phyloP scores from a whole-genome alignment of 2,113 vertebrate species.

The Hyla sarda region DNA sequence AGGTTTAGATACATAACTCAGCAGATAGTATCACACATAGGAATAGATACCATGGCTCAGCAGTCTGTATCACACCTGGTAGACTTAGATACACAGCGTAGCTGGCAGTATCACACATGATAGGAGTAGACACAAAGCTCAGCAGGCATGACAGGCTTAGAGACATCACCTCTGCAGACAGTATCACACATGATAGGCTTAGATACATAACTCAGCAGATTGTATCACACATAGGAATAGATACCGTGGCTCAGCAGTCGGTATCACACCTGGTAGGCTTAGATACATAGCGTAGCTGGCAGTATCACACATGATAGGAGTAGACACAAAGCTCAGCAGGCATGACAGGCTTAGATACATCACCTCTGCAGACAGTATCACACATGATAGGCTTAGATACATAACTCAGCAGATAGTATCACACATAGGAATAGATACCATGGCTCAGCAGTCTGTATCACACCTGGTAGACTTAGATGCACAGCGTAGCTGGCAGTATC shows the following conservation, averaged over 20 bases:
- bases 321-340: too few species aligned
- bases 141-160: not conserved
- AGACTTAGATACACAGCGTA: too few species aligned
- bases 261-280: too few species aligned
- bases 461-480: too few species aligned
- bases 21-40: slow-evolving; percentile 1
- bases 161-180: too few species aligned
- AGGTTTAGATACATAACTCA: not conserved
- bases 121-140: not conserved
- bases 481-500: too few species aligned
- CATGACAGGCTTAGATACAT: too few species aligned
- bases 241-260: not conserved
- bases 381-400: too few species aligned
- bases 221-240: not conserved
- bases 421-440: not conserved
- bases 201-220: not conserved
- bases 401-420: not conserved
- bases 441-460: not conserved
- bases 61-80: not conserved
- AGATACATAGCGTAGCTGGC: too few species aligned
- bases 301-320: too few species aligned
- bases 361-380: too few species aligned
- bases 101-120: not conserved
- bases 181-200: not conserved
- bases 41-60: not conserved